Evolutionary conservation across 2,888 invertebrate species (phyloP), one percentile per base, ranked within the genome.

Genomic region (Lithophane semibrunnea): DNA sequence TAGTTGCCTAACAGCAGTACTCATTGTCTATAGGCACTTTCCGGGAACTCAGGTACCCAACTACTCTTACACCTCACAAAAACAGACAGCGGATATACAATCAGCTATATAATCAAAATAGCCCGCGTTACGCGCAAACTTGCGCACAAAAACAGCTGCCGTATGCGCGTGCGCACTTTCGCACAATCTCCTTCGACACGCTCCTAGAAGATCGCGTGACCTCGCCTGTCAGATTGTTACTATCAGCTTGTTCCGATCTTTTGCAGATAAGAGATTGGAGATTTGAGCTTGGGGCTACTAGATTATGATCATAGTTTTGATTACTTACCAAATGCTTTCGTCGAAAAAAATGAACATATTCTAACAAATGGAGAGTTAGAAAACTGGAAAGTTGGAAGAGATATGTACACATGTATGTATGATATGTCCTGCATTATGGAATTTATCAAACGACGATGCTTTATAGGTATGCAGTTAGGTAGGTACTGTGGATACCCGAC

Each of bases 121-220:
- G 77, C 76, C 60, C 24, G 60, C 37, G 63, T 82, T 82, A 85
- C 85, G 77, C 85, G 74, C 63, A 66, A 63, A 42, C 58, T 47
- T 63, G 82, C 47, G 60, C 58, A 61, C 67, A 85, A 86, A 84
- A 84, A 86, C 82, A 65, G 70, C 60, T 37, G 71, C 73, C n/a
- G 37, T 80, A 60, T 60, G 80, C 80, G 77, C 79, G 80, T 74
- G 75, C 73, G 73, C 77, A 84, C 87, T 88, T 88, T 88, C 87
- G 77, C 78, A 80, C 87, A 85, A 79, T 87, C 84, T 87, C 83
- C 79, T 72, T 58, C 76, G 74, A 75, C 71, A 76, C 80, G 80
- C 71, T 76, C 66, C 80, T 86, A 79, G 87, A 88, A 79, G 88
- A 88, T 87, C 80, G 77, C 77, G 81, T 83, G 88, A 79, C 88